Conservation (phyloP, 2,797 vertebrate species). For the Catostomus latipinnis region DNA sequence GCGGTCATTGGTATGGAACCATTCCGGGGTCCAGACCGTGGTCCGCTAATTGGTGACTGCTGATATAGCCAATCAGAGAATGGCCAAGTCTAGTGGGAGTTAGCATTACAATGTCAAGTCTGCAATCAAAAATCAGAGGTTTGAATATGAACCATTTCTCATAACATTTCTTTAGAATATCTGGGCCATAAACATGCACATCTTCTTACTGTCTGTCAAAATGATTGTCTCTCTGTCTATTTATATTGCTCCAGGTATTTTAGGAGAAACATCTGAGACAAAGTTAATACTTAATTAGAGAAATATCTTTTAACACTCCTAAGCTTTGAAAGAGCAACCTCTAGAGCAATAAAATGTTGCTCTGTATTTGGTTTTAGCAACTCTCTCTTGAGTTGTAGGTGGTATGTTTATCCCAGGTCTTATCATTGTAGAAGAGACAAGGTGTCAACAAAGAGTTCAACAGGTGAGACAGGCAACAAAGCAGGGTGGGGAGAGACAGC, state of each 20-base stretch:
- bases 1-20: too few species aligned
- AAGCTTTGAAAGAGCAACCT: not conserved
- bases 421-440: conserved; percentile 10
- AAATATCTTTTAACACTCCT: too few species aligned
- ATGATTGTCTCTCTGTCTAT: not conserved
- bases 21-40: too few species aligned
- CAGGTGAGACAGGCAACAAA: conserved; percentile 61
- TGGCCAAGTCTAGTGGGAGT: too few species aligned
- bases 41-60: too few species aligned
- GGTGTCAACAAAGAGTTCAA: conserved; percentile 50
- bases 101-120: not conserved
- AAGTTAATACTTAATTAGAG: not conserved
- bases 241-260: not conserved
- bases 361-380: not conserved
- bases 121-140: not conserved
- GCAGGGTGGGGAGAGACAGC: conserved; percentile 71
- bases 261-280: not conserved
- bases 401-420: conserved; percentile 30
- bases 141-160: too few species aligned
- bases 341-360: not conserved
- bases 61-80: not conserved
- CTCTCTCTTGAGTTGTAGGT: not conserved
- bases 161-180: too few species aligned
- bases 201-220: not conserved
- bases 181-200: too few species aligned